Conservation (phyloP, 2,888 invertebrate species). For the Andricus quercusramuli region DNA sequence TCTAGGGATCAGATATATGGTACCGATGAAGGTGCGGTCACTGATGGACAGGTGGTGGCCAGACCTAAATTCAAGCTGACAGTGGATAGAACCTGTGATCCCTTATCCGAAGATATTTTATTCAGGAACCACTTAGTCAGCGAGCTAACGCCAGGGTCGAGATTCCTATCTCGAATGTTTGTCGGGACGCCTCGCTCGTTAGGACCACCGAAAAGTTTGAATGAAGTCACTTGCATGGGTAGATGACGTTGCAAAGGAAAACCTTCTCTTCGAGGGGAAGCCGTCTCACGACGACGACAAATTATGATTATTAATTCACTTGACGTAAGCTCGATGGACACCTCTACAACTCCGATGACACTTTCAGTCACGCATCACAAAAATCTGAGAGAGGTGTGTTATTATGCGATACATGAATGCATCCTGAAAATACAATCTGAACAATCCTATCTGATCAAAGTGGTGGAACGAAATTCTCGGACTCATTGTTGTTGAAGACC, state of each 20-base stretch:
- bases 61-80: slow-evolving; percentile 60
- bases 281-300: slow-evolving; percentile 49
- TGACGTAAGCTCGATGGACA: not conserved
- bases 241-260: slow-evolving; percentile 44
- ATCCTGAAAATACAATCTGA: not conserved
- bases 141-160: slow-evolving; percentile 52
- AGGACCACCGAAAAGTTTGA: slow-evolving; percentile 54
- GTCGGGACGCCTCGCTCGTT: slow-evolving; percentile 60
- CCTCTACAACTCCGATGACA: not conserved
- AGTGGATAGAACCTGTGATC: slow-evolving; percentile 56
- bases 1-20: not conserved
- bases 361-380: slow-evolving; percentile 7
- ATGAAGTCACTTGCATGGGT: slow-evolving; percentile 41
- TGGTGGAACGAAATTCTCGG: too few species aligned
- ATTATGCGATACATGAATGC: not conserved
- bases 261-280: slow-evolving; percentile 44
- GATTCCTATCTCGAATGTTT: slow-evolving; percentile 66
- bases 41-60: slow-evolving; percentile 60
- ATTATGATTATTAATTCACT: slow-evolving; percentile 48
- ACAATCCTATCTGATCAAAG: not conserved
- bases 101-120: slow-evolving; percentile 44
- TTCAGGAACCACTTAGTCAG: slow-evolving; percentile 64
- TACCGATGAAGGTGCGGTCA: slow-evolving; percentile 48
- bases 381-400: not conserved
- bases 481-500: too few species aligned